Evolutionary conservation across 2,888 invertebrate species (phyloP).

Genomic region (Sphinx pinastri): DNA sequence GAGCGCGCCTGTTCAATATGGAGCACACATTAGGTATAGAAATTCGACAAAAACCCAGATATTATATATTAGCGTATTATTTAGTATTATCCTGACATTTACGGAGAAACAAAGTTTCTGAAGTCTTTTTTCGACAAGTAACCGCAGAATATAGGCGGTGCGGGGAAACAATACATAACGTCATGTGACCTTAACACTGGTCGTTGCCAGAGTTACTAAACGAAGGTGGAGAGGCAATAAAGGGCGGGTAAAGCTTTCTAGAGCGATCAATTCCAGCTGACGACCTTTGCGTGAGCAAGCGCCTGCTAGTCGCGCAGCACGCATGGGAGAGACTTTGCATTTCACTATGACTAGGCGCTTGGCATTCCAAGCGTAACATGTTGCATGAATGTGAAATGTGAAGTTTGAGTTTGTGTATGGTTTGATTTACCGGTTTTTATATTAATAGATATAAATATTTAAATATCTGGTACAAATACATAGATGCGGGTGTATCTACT

Average conservation of each 20-base stretch:
- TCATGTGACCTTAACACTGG: constrained; percentile 65
- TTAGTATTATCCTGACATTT: constrained; percentile 6
- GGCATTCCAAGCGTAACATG: constrained; percentile 20
- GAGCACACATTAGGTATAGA: background rate
- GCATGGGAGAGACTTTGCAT: constrained; percentile 56
- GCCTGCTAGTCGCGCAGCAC: constrained; percentile 72
- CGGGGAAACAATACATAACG: constrained; percentile 35
- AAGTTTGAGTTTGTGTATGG: background rate
- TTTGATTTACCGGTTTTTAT: too few relatives aligned
- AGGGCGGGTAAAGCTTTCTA: constrained; percentile 60
- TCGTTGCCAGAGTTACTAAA: constrained; percentile 54
- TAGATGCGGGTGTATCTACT: too few relatives aligned
- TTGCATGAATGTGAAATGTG: background rate
- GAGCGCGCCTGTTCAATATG: too few relatives aligned
- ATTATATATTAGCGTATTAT: constrained; percentile 1
- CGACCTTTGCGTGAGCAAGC: constrained; percentile 75
- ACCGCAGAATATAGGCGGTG: constrained; percentile 18
- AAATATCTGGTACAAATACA: too few relatives aligned
- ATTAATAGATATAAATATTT: too few relatives aligned
- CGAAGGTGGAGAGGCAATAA: constrained; percentile 67
- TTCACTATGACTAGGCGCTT: constrained; percentile 64
- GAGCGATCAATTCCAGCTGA: constrained; percentile 70
- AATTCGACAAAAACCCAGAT: background rate
- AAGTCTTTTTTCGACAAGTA: background rate
- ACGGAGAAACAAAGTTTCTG: constrained; percentile 3